phyloP scores from a whole-genome alignment of 2,888 invertebrate species.

The Hermodice carunculata region DNA sequence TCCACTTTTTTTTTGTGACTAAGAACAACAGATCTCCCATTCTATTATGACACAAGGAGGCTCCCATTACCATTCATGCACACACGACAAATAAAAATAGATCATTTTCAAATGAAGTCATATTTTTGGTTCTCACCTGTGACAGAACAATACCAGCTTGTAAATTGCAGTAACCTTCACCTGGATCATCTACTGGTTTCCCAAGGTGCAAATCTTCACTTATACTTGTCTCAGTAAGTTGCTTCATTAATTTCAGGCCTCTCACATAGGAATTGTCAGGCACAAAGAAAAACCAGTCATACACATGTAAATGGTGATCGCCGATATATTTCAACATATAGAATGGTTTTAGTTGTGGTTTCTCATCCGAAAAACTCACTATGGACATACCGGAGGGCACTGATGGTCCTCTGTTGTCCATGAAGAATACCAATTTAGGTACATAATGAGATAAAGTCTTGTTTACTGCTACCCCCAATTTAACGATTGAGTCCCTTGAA shows the following conservation, averaged over 20 bases:
- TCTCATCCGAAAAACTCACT: slow-evolving; percentile 88
- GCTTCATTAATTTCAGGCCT: slow-evolving; percentile 79
- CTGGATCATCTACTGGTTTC: slow-evolving; percentile 64
- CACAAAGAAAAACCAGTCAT: slow-evolving; percentile 92
- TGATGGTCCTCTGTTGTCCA: slow-evolving; percentile 63
- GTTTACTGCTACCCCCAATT: slow-evolving; percentile 86
- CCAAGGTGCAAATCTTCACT: slow-evolving; percentile 90
- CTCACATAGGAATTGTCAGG: slow-evolving; percentile 89
- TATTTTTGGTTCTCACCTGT: slow-evolving; percentile 74
- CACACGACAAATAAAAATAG: no score
- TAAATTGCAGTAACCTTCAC: slow-evolving; percentile 69
- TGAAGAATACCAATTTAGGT: slow-evolving; percentile 86
- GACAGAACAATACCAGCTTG: slow-evolving; percentile 91
- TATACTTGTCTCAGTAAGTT: slow-evolving; percentile 84
- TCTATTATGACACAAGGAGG: no score
- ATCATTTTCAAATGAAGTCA: no score
- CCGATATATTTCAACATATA: slow-evolving; percentile 90
- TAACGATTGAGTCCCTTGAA: slow-evolving; percentile 70
- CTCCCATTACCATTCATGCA: no score
- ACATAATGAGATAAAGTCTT: slow-evolving; percentile 87
- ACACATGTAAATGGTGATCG: slow-evolving; percentile 89
- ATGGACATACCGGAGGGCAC: slow-evolving; percentile 71
- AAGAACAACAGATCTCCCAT: no score
- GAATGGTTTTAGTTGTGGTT: slow-evolving; percentile 80
- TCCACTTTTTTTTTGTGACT: no score